Percentiles rank a stretch among this genome's conserved stretches.
Evolutionary conservation across 2,888 invertebrate genomes (phyloP).

Genomic region (Automeris io): DNA sequence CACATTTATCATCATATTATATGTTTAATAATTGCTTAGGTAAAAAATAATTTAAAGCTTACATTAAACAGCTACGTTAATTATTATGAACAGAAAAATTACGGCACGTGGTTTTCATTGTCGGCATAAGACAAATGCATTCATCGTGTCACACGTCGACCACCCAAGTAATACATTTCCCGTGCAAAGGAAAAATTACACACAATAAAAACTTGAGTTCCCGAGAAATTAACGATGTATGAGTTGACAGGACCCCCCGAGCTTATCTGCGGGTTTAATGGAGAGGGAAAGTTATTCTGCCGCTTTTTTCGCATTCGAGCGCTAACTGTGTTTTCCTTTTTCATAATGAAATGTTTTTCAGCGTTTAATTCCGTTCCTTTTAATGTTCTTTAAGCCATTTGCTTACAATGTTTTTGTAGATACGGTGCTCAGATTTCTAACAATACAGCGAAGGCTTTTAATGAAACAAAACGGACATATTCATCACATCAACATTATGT

Average conservation of each 20-base stretch:
- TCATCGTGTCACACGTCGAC: constrained; percentile 47
- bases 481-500: constrained; percentile 10
- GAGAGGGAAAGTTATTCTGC: constrained; percentile 37
- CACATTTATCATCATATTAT: too few relatives aligned
- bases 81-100: too few relatives aligned
- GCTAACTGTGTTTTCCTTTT: constrained; percentile 49
- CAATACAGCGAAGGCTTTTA: constrained; percentile 18
- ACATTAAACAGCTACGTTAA: too few relatives aligned
- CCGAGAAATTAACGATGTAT: constrained; percentile 67
- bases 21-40: too few relatives aligned
- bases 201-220: constrained; percentile 65
- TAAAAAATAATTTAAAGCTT: too few relatives aligned
- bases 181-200: constrained; percentile 44
- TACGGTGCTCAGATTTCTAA: constrained; percentile 17
- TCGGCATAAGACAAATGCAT: constrained; percentile 45
- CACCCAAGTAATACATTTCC: constrained; percentile 38
- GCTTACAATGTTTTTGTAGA: constrained; percentile 15
- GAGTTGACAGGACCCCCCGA: constrained; percentile 56
- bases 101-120: constrained; percentile 27
- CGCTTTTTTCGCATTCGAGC: constrained; percentile 31
- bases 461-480: constrained; percentile 5
- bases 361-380: constrained; percentile 33
- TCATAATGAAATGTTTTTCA: constrained; percentile 33
- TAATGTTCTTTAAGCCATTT: constrained; percentile 22
- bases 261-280: constrained; percentile 64